Base-by-base conservation (phyloP, 2,113 vertebrate genomes). In the Trematomus loennbergii region DNA sequence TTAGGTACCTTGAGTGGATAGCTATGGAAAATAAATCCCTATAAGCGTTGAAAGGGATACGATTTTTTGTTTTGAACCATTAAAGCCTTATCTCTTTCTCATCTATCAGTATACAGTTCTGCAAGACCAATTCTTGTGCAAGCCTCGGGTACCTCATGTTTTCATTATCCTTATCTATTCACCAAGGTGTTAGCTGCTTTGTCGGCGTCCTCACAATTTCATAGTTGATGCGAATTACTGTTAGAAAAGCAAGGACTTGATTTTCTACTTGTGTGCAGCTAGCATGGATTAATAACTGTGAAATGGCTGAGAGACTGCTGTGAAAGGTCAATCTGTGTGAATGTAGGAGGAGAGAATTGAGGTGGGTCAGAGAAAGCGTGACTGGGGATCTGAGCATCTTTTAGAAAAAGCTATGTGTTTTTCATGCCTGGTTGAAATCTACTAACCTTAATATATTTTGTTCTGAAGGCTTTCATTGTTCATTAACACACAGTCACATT, bases 281-380 rank as follows among this genome's bases (percentile, higher is more conserved):
- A 40, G 50, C 54, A n/a, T 29, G 61, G 66, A 55, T 45, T 36
- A 78, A 75, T 66, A 40, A 63, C 52, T 0, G 2, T 82, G 75
- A 82, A 87, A 89, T 76, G 75, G 65, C 40, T 22, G 48, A 72
- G 33, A 53, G 40, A 20, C 78, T 65, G 67, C 60, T 72, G 61
- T 48, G 58, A 82, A 84, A 84, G 85, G 78, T 86, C 85, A 83
- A 58, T 76, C 48, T 61, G 67, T 74, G 58, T 73, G 65, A 89
- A 67, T 68, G 61, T 33, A 33, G 18, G 25, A 48, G 45, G 12
- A 75, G 52, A 62, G 46, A 77, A 49, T 29, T n/a, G 43, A 54
- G 40, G 45, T 22, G 7, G 67, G 54, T 73, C 63, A 45, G 20
- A 61, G 10, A 36, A 65, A 46, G 45, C 15, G 7, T 55, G 64